Percentiles rank a stretch among this genome's conserved stretches.
Evolutionary conservation across 23 tunicate genomes (phyloP).

Genomic region (Trididemnum miniatum): DNA sequence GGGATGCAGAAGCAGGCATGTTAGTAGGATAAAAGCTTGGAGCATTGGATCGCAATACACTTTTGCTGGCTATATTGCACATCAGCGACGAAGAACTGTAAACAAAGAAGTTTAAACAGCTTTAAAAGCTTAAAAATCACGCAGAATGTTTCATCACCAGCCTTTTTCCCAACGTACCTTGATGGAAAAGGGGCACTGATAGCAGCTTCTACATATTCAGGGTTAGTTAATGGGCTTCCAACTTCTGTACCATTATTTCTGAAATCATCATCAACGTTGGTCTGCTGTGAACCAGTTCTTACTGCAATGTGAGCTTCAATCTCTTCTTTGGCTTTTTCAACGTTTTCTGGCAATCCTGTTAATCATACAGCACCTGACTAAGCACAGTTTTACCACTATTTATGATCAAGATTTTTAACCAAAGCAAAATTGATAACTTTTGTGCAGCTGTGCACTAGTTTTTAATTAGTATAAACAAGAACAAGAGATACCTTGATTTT

Average conservation of each 20-base stretch:
- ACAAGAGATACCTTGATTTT: background rate
- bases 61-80: constrained; percentile 12
- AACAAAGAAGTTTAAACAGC: too few species aligned
- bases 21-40: constrained; percentile 41
- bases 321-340: constrained; percentile 77
- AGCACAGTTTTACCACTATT: too few species aligned
- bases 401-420: too few species aligned
- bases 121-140: too few species aligned
- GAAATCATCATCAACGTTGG: constrained; percentile 67
- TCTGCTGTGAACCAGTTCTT: constrained; percentile 58
- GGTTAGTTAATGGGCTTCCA: constrained; percentile 19
- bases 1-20: too few species aligned
- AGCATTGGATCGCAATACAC: constrained; percentile 45
- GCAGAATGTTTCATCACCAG: too few species aligned
- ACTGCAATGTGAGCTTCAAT: constrained; percentile 74
- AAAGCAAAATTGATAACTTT: too few species aligned
- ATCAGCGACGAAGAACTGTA: background rate
- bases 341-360: constrained; percentile 75
- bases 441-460: too few species aligned
- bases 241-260: constrained; percentile 68
- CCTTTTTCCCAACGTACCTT: background rate
- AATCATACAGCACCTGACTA: too few species aligned
- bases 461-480: too few species aligned
- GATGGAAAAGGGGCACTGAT: background rate
- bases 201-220: background rate